Percentiles rank a stretch among this genome's conserved stretches.
These are phyloP conservation scores for Notolepis coatsorum DNA, from an alignment of 2,797 vertebrate species.

Conservation along the genomic window DNA sequence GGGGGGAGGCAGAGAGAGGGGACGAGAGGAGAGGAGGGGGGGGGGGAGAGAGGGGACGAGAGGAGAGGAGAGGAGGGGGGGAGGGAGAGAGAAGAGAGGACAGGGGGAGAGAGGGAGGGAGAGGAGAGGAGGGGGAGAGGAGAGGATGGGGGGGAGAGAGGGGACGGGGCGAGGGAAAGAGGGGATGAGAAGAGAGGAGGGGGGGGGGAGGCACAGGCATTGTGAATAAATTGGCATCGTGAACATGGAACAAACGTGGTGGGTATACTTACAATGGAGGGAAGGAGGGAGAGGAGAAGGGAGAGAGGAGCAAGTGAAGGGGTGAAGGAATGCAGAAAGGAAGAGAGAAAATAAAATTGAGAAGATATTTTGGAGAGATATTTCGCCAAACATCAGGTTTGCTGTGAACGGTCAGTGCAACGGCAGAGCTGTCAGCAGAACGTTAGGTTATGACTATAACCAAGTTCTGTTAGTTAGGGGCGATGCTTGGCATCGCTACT, in stretches of 20 bases:
- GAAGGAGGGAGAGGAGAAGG: not conserved
- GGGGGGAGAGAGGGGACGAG: not conserved
- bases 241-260: not conserved
- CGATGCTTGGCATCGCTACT: too few species aligned
- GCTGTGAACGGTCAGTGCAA: too few species aligned
- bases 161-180: conserved; percentile 10
- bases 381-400: too few species aligned
- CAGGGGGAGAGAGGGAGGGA: conserved; percentile 7
- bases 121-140: conserved; percentile 19
- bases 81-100: conserved; percentile 4
- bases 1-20: not conserved
- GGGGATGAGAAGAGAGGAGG: too few species aligned
- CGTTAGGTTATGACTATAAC: too few species aligned
- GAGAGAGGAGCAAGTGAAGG: not conserved
- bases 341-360: not conserved
- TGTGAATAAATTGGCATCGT: not conserved
- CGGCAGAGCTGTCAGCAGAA: too few species aligned
- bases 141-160: conserved; percentile 12
- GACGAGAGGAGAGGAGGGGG: not conserved
- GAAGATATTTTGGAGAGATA: too few species aligned
- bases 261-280: not conserved
- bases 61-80: conserved; percentile 8
- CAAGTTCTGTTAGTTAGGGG: too few species aligned
- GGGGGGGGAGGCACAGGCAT: too few species aligned
- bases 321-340: not conserved